Percentiles rank a stretch among this genome's conserved stretches.
Evolutionary conservation across 2,113 vertebrate species (phyloP).

Genomic region (Stictonetta naevosa): DNA sequence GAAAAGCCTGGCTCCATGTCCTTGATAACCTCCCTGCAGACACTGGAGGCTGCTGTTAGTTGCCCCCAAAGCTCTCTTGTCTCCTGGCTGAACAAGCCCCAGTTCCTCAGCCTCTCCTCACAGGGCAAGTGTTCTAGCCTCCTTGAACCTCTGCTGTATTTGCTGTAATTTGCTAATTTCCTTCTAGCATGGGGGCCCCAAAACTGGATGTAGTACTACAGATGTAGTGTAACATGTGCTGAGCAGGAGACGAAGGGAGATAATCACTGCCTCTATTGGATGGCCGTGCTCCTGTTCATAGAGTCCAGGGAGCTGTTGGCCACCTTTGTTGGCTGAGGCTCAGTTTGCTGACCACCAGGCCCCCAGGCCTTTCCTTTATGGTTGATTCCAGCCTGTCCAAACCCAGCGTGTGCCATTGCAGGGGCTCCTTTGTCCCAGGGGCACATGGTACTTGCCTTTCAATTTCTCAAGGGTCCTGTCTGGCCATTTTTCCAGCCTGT

Average conservation of each 20-base stretch:
- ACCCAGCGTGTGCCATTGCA: not conserved
- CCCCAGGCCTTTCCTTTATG: not conserved
- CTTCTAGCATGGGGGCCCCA: not conserved
- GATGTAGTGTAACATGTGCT: not conserved
- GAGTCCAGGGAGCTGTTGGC: not conserved
- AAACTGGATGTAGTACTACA: not conserved
- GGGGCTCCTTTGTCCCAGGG: not conserved
- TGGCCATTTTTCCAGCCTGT: not conserved
- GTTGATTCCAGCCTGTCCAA: not conserved
- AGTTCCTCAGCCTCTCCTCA: not conserved
- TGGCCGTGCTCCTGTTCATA: not conserved
- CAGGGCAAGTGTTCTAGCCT: not conserved
- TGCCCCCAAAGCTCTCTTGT: not conserved
- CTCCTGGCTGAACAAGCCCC: not conserved
- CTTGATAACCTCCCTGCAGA: not conserved
- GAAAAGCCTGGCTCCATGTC: not conserved
- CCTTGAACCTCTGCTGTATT: too few species aligned
- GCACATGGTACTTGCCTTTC: not conserved
- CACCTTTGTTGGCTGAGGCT: not conserved
- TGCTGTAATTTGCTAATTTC: not conserved
- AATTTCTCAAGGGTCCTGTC: not conserved
- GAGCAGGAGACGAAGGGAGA: not conserved
- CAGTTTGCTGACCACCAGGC: not conserved
- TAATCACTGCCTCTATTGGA: not conserved
- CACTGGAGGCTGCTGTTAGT: accelerated